Evolutionary conservation across 2,888 invertebrate genomes (phyloP).

Genomic region (Drosophila monieri): DNA sequence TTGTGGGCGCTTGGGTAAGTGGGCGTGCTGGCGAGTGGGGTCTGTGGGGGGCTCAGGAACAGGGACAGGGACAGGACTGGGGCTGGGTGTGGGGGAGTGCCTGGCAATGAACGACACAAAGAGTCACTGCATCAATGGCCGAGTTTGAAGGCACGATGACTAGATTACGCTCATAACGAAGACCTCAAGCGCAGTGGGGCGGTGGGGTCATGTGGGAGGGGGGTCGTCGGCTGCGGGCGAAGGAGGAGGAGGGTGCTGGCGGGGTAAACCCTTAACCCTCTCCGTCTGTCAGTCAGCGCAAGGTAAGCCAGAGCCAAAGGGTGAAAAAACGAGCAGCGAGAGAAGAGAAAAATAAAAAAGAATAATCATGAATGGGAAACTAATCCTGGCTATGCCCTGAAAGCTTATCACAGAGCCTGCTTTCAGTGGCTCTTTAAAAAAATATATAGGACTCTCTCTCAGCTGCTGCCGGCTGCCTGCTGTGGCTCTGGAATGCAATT

Average conservation of each 20-base stretch:
- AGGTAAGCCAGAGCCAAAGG: conserved; percentile 28
- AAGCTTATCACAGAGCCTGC: conserved; percentile 39
- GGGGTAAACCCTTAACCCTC: conserved; percentile 27
- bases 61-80: neutral
- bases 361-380: conserved; percentile 42
- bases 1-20: neutral
- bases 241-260: neutral
- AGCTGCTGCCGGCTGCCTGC: neutral
- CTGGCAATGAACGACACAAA: conserved; percentile 38
- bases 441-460: conserved; percentile 2
- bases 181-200: conserved; percentile 14
- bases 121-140: conserved; percentile 44
- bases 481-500: conserved; percentile 30
- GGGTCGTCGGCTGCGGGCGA: neutral
- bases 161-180: conserved; percentile 45
- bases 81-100: neutral
- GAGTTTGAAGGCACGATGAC: conserved; percentile 43
- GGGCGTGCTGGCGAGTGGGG: no score
- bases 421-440: conserved; percentile 35
- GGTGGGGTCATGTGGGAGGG: neutral
- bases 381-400: conserved; percentile 38
- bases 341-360: neutral
- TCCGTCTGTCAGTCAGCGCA: conserved; percentile 24
- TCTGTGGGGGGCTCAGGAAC: neutral
- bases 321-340: conserved; percentile 25